Percentiles rank a stretch among this genome's conserved stretches.
These are phyloP conservation scores for Diploptera punctata DNA, from an alignment of 2,888 invertebrate genomes.

Conservation along the genomic window DNA sequence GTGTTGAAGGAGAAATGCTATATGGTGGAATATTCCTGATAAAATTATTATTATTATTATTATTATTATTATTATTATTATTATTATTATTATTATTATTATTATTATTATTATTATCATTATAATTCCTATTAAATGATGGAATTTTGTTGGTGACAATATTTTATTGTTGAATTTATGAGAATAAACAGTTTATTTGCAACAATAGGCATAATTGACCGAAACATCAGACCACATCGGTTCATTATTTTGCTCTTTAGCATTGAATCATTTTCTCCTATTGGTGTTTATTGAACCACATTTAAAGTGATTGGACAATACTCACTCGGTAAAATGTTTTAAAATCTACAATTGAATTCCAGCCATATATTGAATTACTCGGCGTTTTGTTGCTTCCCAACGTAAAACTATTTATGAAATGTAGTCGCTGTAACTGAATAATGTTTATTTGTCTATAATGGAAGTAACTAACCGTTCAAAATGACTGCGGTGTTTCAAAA, in stretches of 20 bases:
- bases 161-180: too few species aligned
- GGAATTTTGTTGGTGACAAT: too few species aligned
- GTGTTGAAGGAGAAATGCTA: too few species aligned
- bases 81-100: not conserved
- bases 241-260: too few species aligned
- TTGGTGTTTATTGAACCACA: not conserved
- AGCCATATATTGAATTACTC: not conserved
- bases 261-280: too few species aligned
- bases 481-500: not conserved
- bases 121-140: not conserved
- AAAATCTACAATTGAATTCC: not conserved
- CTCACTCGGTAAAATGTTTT: not conserved
- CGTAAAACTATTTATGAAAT: slow-evolving; percentile 3
- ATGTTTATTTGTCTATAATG: not conserved
- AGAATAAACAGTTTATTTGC: too few species aligned
- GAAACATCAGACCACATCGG: not conserved
- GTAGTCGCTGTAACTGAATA: not conserved
- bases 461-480: slow-evolving; percentile 7
- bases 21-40: too few species aligned
- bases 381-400: not conserved
- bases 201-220: too few species aligned
- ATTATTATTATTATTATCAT: not conserved
- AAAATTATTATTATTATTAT: too few species aligned
- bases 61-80: not conserved
- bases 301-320: not conserved